These are phyloP conservation scores for Leucophenga varia DNA, from an alignment of 1,140 invertebrate species.

Conservation along the genomic window DNA sequence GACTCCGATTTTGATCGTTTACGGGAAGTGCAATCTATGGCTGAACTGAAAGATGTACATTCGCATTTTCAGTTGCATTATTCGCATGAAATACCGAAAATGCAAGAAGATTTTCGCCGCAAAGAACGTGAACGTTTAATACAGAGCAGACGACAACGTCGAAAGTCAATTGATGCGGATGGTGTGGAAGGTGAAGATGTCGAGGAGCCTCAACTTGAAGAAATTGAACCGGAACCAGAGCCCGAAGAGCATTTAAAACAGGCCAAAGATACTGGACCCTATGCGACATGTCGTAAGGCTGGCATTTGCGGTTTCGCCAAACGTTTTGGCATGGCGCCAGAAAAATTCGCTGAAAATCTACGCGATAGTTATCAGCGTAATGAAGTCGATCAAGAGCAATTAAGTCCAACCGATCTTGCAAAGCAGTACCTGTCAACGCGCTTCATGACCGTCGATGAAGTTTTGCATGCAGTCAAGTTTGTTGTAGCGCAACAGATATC, in stretches of 20 bases:
- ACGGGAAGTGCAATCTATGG: slow-evolving; percentile 78
- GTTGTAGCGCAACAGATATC: slow-evolving; percentile 95
- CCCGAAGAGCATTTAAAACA: slow-evolving; percentile 74
- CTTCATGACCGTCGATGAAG: slow-evolving; percentile 67
- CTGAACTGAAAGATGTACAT: slow-evolving; percentile 91
- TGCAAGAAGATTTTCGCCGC: slow-evolving; percentile 73
- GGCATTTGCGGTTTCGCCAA: slow-evolving; percentile 85
- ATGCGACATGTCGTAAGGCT: slow-evolving; percentile 81
- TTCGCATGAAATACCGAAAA: slow-evolving; percentile 78
- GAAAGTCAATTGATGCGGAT: slow-evolving; percentile 1
- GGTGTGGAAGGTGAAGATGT: slow-evolving; percentile 13
- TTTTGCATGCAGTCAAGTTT: slow-evolving; percentile 83
- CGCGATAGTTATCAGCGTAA: slow-evolving; percentile 96
- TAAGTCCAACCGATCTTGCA: slow-evolving; percentile 78
- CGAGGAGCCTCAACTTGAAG: slow-evolving; percentile 56
- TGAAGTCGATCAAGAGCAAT: slow-evolving; percentile 89
- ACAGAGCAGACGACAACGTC: slow-evolving; percentile 39
- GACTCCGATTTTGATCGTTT: slow-evolving; percentile 86
- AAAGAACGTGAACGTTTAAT: slow-evolving; percentile 67
- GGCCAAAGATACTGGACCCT: slow-evolving; percentile 82
- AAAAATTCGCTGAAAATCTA: slow-evolving; percentile 96
- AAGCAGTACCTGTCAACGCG: slow-evolving; percentile 68
- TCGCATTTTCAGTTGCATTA: slow-evolving; percentile 94
- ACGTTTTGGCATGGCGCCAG: slow-evolving; percentile 92
- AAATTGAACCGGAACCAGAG: slow-evolving; percentile 61